Evolutionary conservation across 2,113 vertebrate species (phyloP).

Genomic region (Capricornis sumatraensis): DNA sequence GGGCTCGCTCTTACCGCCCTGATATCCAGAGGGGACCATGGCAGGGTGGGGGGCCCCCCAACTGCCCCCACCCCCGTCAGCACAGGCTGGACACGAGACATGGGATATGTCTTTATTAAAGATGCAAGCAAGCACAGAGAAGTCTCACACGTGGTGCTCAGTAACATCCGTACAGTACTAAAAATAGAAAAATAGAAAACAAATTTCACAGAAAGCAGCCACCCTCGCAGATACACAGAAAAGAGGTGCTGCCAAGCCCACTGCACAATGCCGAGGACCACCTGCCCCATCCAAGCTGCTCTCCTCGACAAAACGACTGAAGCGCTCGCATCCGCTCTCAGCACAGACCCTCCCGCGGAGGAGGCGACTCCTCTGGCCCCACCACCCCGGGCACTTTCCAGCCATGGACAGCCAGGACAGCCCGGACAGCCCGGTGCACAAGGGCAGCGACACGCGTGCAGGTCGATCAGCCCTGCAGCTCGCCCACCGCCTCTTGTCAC

Average conservation of each 20-base stretch:
- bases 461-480: rapidly evolving
- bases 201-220: slow-evolving; percentile 81
- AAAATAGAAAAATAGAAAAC: slow-evolving; percentile 85
- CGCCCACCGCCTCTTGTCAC: rapidly evolving
- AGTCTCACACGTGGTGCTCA: slow-evolving; percentile 67
- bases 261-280: slow-evolving; percentile 40
- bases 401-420: not conserved
- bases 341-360: rapidly evolving
- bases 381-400: not conserved
- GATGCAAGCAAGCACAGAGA: slow-evolving; percentile 80
- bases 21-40: not conserved
- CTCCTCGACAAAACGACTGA: slow-evolving; percentile 43
- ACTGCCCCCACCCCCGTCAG: not conserved
- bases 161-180: slow-evolving; percentile 75
- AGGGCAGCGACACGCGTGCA: rapidly evolving
- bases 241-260: slow-evolving; percentile 54
- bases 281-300: slow-evolving; percentile 42
- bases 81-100: slow-evolving; percentile 24
- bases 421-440: not conserved
- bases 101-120: slow-evolving; percentile 80
- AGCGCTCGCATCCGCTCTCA: rapidly evolving
- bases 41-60: not conserved
- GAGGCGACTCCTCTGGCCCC: not conserved
- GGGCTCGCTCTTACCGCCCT: rapidly evolving
- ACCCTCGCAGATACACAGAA: slow-evolving; percentile 75